Conservation (phyloP, 1,140 invertebrate genomes). For the Hyphantria cunea region DNA sequence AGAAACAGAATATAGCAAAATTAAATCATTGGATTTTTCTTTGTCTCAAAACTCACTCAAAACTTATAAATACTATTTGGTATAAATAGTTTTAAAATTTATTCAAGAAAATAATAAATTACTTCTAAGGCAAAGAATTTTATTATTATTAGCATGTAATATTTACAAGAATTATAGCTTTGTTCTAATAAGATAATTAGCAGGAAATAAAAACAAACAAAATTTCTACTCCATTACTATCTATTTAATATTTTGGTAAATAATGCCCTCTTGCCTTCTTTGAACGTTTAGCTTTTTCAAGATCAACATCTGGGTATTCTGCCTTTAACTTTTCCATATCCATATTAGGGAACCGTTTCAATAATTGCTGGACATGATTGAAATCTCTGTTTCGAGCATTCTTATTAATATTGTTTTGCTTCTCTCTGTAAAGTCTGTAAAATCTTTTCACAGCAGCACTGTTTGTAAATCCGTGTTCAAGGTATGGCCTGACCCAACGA, state of each 20-base stretch:
- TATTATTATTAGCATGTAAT: too few species aligned
- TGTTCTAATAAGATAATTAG: too few species aligned
- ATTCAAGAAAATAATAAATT: too few species aligned
- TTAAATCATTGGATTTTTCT: too few species aligned
- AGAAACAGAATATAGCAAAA: too few species aligned
- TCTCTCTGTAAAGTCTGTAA: conserved; percentile 85
- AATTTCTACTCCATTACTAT: too few species aligned
- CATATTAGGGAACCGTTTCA: conserved; percentile 90
- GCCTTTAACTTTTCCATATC: conserved; percentile 87
- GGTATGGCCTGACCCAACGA: conserved; percentile 82
- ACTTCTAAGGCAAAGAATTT: too few species aligned
- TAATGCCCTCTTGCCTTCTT: conserved; percentile 84
- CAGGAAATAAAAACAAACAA: too few species aligned
- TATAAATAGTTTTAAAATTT: too few species aligned
- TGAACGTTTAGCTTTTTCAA: conserved; percentile 84
- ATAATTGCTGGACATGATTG: conserved; percentile 85
- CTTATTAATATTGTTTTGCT: conserved; percentile 82
- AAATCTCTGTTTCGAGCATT: conserved; percentile 82
- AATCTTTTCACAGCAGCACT: conserved; percentile 85
- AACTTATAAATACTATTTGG: too few species aligned
- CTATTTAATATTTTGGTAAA: conserved; percentile 74
- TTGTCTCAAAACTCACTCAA: too few species aligned
- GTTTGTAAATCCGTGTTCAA: conserved; percentile 81
- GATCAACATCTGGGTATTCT: conserved; percentile 89
- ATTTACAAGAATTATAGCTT: too few species aligned